Evolutionary conservation across 2,113 vertebrate species (phyloP).

Genomic region (Sebastes schlegelii): DNA sequence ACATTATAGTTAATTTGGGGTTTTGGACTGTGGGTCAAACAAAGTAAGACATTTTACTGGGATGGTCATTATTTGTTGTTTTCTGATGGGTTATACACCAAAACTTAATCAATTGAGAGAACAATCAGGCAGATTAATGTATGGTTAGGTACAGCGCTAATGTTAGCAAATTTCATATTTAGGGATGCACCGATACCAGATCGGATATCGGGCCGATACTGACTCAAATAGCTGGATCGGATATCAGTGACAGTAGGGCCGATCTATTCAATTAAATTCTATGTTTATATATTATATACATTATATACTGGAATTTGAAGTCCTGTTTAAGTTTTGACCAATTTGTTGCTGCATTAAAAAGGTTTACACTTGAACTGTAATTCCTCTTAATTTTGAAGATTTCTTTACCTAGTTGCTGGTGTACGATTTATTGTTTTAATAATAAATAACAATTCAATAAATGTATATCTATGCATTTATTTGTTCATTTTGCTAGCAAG

Average conservation of each 20-base stretch:
- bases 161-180: not conserved
- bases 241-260: no score
- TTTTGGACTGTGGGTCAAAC: not conserved
- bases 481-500: not conserved
- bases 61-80: not conserved
- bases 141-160: not conserved
- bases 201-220: no score
- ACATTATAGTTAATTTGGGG: not conserved
- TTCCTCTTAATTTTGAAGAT: not conserved
- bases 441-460: not conserved
- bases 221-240: no score
- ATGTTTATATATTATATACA: no score
- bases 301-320: no score
- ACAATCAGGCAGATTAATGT: not conserved
- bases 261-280: no score
- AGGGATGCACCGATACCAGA: no score
- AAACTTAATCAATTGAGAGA: not conserved
- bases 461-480: not conserved
- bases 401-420: not conserved
- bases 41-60: not conserved
- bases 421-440: not conserved
- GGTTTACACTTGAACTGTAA: not conserved
- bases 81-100: not conserved
- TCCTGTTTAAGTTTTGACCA: no score
- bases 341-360: no score